Evolutionary conservation across 2,888 invertebrate genomes (phyloP).

Genomic region (Spisula subtruncata): DNA sequence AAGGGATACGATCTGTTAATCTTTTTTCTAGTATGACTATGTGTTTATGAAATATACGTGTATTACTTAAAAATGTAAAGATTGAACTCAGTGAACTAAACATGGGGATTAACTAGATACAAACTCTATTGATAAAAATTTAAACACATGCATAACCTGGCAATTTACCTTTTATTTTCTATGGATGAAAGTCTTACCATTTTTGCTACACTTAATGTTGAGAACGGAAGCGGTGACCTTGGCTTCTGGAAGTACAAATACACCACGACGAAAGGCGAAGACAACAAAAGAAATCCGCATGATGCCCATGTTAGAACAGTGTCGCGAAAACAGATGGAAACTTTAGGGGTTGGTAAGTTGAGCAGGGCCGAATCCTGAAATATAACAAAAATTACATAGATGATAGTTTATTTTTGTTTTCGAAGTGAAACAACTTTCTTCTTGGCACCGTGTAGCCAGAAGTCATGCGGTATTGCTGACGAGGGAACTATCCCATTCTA

Average conservation of each 20-base stretch:
- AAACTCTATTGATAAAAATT: too few relatives aligned
- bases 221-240: conserved; percentile 50
- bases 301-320: conserved; percentile 96
- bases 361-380: conserved; percentile 23
- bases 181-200: conserved; percentile 74
- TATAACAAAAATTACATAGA: not conserved
- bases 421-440: too few relatives aligned
- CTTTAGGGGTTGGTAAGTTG: conserved; percentile 91
- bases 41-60: too few relatives aligned
- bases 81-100: too few relatives aligned
- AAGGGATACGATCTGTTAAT: not conserved
- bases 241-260: conserved; percentile 58
- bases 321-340: conserved; percentile 96
- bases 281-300: conserved; percentile 93
- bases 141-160: too few relatives aligned
- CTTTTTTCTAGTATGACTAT: too few relatives aligned
- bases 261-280: conserved; percentile 89
- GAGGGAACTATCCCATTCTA: not conserved
- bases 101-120: too few relatives aligned
- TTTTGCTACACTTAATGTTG: conserved; percentile 77
- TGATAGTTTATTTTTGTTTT: too few relatives aligned
- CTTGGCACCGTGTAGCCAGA: too few relatives aligned
- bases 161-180: too few relatives aligned
- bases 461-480: not conserved
- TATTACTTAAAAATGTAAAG: too few relatives aligned